Base-by-base conservation (phyloP, 1,140 invertebrate genomes). In the Plutomurus gul region DNA sequence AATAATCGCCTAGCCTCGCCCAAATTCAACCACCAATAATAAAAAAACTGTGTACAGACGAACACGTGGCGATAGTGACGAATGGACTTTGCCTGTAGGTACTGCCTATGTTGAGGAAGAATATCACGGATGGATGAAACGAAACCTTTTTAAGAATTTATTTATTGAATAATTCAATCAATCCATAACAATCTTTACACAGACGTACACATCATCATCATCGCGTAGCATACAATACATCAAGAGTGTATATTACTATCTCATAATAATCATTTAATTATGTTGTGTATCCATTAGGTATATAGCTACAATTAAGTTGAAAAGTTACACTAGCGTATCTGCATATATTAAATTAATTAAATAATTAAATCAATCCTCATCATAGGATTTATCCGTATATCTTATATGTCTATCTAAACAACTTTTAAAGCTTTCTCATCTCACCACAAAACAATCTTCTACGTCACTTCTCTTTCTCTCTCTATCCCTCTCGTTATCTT, bases 351-450 rank as follows among this genome's bases (percentile, higher is more conserved):
- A 33, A 65, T 65, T 33, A 33, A 65, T 65, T 65, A 65, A 25
- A 16, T 36, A 65, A 36, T 65, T 51, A 51, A 51, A 18, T 65
- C 25, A 65, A 65, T 65, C 56, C 56, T 65, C 56, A 65, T 65
- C 56, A 65, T 65, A 65, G 56, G 56, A 65, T 65, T 33, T 43
- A 43, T 3, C 56, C 13, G 25, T 65, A 7, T 49, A 49, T 11
- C 18, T 7, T 18, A 49, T 2, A 18, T 56, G 6, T 33, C 13
- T 65, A 65, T 36, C 27, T 65, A 65, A 30, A n/a, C 56, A 33
- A 65, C 27, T 65, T 65, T 65, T n/a, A 65, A 65, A 65, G 56
- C 56, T 65, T 65, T 65, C 56, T 65, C 56, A 65, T 65, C 56
- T 65, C 56, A 65, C 56, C 56, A 65, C 56, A 65, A 65, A 65